These are phyloP conservation scores for Eulacestoma nigropectus DNA, from an alignment of 2,113 vertebrate species.

Conservation along the genomic window DNA sequence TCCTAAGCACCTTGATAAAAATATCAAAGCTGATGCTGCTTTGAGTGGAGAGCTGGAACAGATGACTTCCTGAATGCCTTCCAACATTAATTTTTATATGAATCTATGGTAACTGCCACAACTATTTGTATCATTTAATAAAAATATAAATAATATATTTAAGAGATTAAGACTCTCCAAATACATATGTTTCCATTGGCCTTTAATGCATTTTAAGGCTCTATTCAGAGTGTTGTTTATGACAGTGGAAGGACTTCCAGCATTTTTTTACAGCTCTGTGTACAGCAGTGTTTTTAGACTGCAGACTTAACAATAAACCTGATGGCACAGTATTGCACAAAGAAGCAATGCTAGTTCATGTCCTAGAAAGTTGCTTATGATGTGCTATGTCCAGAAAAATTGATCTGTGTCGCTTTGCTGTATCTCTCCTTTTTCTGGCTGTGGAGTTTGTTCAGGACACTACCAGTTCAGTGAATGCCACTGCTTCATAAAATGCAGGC, in stretches of 20 bases:
- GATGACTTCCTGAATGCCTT: not conserved
- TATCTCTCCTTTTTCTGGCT: not conserved
- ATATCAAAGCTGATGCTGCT: not conserved
- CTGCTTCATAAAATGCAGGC: not conserved
- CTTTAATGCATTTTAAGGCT: not conserved
- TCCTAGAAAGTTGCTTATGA: not conserved
- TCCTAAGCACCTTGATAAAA: not conserved
- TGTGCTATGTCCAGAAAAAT: not conserved
- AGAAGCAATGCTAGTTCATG: not conserved
- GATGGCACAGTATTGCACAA: not conserved
- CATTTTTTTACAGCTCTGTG: not conserved
- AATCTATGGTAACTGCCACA: not conserved
- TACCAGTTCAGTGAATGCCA: not conserved
- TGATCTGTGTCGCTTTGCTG: accelerated
- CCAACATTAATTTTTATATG: not conserved
- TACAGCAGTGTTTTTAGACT: not conserved
- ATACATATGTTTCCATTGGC: not conserved
- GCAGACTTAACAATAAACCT: not conserved
- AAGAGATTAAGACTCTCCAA: not conserved
- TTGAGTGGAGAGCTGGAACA: not conserved
- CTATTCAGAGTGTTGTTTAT: not conserved
- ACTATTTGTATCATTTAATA: not conserved
- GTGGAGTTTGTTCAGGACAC: not conserved
- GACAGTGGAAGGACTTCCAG: not conserved
- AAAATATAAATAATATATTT: not conserved